Conservation (phyloP, 30 jellyfish, hydroid and myxozoan genomes). For the Catostylus mosaicus region DNA sequence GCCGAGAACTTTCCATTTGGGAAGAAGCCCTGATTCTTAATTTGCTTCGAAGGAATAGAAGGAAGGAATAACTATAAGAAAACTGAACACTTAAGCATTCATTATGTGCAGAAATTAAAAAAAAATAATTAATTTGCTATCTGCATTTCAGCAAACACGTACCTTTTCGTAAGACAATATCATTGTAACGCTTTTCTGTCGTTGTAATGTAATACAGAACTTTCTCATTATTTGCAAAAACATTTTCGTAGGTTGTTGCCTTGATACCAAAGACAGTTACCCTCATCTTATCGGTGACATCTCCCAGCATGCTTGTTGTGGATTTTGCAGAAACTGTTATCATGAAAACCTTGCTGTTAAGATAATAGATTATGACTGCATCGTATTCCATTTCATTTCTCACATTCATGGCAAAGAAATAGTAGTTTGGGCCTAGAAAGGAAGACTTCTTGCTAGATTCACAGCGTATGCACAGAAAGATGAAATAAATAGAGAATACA, state of each 20-base stretch:
- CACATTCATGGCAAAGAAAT: conserved; percentile 27
- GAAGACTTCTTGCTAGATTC: too few species aligned
- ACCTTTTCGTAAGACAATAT: conserved; percentile 2
- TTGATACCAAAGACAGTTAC: not conserved
- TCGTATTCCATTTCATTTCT: conserved; percentile 28
- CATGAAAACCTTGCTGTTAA: not conserved
- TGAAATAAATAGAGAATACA: not conserved
- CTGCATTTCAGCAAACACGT: too few species aligned
- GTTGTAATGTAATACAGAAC: not conserved
- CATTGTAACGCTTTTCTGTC: not conserved
- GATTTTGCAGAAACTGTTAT: conserved; percentile 13
- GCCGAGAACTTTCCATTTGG: too few species aligned
- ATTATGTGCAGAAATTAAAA: too few species aligned
- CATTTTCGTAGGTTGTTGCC: not conserved
- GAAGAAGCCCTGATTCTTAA: too few species aligned
- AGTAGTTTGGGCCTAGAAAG: conserved; percentile 19
- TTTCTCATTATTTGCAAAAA: conserved; percentile 10
- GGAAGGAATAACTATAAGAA: too few species aligned
- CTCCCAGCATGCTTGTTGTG: not conserved
- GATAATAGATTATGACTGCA: not conserved
- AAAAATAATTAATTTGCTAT: too few species aligned
- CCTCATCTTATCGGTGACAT: not conserved
- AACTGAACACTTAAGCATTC: too few species aligned
- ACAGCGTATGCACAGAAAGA: not conserved
- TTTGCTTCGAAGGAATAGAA: too few species aligned